Base-by-base conservation (phyloP, 2,888 invertebrate species). In the Drosophila macrothrix region DNA sequence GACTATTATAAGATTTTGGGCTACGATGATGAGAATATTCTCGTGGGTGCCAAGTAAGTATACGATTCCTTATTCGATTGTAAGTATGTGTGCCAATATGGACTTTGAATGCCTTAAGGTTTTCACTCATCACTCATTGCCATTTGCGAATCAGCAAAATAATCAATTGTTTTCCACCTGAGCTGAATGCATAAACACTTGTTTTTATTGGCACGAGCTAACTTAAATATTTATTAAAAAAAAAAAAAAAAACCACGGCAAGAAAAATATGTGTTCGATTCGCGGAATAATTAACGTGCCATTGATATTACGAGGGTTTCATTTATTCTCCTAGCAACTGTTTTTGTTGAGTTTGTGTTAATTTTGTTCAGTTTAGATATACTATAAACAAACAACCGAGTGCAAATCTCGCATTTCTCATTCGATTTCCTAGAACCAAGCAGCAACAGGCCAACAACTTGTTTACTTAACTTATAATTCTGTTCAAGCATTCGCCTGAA, bases 1-100 rank as follows among this genome's bases (percentile, higher is more conserved):
- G 97, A 98, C 93, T 96, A 97, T 94, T 98, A 98, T 94, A 97
- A 97, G 93, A 95, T 98, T 92, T 95, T 98, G 93, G 96, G 97
- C 94, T 96, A 96, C 93, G 97, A 98, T 94, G 96, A 97, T 89
- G 96, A 96, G 92, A 96, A 96, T 73, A 95, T 98, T 91, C 95
- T 98, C 91, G 95, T 98, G 88, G 98, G 98, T 88, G 98, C 98
- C 91, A 96, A 97, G 97, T 97, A 94, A 94, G 94, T 91, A 71
- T 53, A n/a, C 49, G 52, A 41, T 54, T 39, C 54, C 71, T 53
- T 65, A 39, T 61, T 25, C 31, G 56, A 46, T 54, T 52, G 33
- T 31, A 10, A 28, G 16, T 29, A 28, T 33, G 3, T 31, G 10
- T 33, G 16, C 31, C 4, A 43, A 16, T n/a, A n/a, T 29, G 33